Evolutionary conservation across 2,888 invertebrate genomes (phyloP).

Genomic region (Brachycybe producta): DNA sequence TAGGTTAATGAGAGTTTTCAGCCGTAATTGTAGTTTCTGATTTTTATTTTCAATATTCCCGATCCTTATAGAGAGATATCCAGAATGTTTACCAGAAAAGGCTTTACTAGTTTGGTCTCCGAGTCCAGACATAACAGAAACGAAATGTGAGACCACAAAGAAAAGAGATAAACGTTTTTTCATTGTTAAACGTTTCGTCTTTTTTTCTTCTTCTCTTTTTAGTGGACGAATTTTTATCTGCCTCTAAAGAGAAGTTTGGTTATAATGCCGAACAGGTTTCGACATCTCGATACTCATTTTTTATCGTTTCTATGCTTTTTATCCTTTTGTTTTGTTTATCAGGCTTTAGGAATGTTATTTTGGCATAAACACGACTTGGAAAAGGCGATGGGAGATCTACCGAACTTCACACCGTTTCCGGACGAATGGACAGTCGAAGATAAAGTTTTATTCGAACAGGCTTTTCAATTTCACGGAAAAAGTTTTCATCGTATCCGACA

Average conservation of each 20-base stretch:
- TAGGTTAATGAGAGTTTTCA: no score
- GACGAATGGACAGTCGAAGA: constrained; percentile 98
- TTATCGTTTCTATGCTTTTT: background rate
- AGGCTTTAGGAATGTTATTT: constrained; percentile 88
- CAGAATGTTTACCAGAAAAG: constrained; percentile 49
- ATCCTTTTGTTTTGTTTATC: constrained; percentile 12
- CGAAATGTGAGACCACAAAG: constrained; percentile 54
- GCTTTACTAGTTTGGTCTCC: constrained; percentile 94
- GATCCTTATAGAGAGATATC: constrained; percentile 24
- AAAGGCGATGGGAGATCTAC: constrained; percentile 78
- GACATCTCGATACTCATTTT: background rate
- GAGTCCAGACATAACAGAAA: constrained; percentile 71
- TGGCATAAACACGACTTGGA: constrained; percentile 96
- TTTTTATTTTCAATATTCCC: background rate
- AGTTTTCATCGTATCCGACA: constrained; percentile 92
- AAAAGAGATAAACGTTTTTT: background rate
- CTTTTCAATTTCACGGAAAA: constrained; percentile 95
- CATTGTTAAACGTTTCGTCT: background rate
- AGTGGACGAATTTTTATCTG: constrained; percentile 91
- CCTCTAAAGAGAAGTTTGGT: constrained; percentile 93
- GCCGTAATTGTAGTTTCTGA: background rate
- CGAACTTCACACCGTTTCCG: constrained; percentile 93
- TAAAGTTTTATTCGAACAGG: constrained; percentile 94
- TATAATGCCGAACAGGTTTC: constrained; percentile 92
- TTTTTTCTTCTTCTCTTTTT: constrained; percentile 26